These are phyloP conservation scores for Catocala nupta DNA, from an alignment of 2,888 invertebrate species.

Conservation along the genomic window DNA sequence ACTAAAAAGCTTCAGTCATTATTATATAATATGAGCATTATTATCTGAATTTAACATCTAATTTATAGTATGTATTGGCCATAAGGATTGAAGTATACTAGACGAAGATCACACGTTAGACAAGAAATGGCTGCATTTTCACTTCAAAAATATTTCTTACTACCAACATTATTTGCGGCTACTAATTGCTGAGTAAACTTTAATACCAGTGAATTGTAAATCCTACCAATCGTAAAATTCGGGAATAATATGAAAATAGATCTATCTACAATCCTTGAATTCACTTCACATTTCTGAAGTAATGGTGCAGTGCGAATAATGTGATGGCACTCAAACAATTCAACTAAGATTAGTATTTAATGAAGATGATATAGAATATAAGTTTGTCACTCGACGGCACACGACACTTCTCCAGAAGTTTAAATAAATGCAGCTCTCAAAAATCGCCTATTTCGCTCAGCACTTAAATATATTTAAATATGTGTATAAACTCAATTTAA, in stretches of 20 bases:
- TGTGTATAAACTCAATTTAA: not conserved
- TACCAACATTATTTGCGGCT: not conserved
- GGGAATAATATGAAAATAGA: constrained; percentile 28
- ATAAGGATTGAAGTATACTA: constrained; percentile 9
- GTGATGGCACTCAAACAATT: not conserved
- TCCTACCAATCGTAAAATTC: constrained; percentile 16
- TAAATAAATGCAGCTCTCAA: constrained; percentile 25
- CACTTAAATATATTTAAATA: not conserved
- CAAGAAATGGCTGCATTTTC: not conserved
- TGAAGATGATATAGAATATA: not conserved
- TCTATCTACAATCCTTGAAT: constrained; percentile 25
- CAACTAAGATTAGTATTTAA: not conserved
- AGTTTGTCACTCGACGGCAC: not conserved
- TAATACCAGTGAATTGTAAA: constrained; percentile 1
- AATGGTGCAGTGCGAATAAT: constrained; percentile 23
- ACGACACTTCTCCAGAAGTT: not conserved
- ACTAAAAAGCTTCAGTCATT: constrained; percentile 39
- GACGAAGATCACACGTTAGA: not conserved
- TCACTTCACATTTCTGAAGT: constrained; percentile 15
- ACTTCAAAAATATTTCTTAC: constrained; percentile 6
- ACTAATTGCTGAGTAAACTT: not conserved
- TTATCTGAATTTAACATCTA: constrained; percentile 16
- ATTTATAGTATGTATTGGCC: constrained; percentile 11
- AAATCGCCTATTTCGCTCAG: constrained; percentile 6
- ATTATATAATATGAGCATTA: constrained; percentile 32